These are phyloP conservation scores for Aphyosemion australe DNA, from an alignment of 2,113 vertebrate species.

Conservation along the genomic window DNA sequence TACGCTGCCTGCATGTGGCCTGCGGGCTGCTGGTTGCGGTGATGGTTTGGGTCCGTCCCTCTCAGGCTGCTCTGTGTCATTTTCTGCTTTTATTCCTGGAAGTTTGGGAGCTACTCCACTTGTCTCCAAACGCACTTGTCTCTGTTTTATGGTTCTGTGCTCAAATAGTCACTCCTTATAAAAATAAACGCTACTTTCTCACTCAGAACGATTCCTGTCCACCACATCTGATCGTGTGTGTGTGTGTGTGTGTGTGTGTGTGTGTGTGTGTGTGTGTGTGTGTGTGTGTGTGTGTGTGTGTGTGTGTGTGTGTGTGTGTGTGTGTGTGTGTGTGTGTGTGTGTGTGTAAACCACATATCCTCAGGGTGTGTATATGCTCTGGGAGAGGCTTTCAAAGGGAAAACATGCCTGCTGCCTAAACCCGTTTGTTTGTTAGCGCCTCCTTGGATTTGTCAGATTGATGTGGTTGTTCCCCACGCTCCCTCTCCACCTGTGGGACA, in stretches of 20 bases:
- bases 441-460: slow-evolving; percentile 41
- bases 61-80: slow-evolving; percentile 33
- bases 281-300: no score
- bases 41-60: slow-evolving; percentile 59
- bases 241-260: no score
- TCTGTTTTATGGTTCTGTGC: background rate
- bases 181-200: no score
- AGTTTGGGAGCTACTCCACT: slow-evolving; percentile 37
- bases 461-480: slow-evolving; percentile 38
- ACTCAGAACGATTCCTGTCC: background rate
- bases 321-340: slow-evolving; percentile 12
- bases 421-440: slow-evolving; percentile 55
- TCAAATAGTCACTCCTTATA: no score
- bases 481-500: slow-evolving; percentile 35
- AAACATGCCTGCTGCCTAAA: slow-evolving; percentile 59
- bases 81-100: slow-evolving; percentile 35
- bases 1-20: slow-evolving; percentile 67
- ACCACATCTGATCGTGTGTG: background rate
- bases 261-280: no score
- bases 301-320: background rate
- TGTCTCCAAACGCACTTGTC: slow-evolving; percentile 58
- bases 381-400: slow-evolving; percentile 55
- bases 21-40: slow-evolving; percentile 66
- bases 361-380: slow-evolving; percentile 53
- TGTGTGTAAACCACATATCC: slow-evolving; percentile 54